Percentiles rank a stretch among this genome's conserved stretches.
These are phyloP conservation scores for Caenorhabditis angaria DNA, from an alignment of 2,888 invertebrate species.

Conservation along the genomic window DNA sequence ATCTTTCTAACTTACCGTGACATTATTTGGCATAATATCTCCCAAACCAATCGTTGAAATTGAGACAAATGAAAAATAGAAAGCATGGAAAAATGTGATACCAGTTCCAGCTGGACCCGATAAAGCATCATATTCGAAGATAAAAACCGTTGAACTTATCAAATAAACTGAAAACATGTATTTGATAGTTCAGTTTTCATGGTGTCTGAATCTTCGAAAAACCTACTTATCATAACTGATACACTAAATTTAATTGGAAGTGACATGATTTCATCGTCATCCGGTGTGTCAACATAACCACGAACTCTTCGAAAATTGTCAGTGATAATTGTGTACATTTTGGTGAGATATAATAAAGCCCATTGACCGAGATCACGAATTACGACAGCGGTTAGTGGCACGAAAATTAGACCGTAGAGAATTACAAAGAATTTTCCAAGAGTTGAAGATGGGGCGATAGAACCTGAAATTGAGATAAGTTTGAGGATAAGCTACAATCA, in stretches of 20 bases:
- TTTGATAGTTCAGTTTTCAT: no score
- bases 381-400: constrained; percentile 55
- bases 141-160: constrained; percentile 39
- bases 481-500: background rate
- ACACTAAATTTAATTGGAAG: constrained; percentile 49
- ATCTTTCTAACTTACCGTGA: constrained; percentile 31
- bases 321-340: constrained; percentile 49
- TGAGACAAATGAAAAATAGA: constrained; percentile 61
- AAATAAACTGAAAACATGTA: constrained; percentile 28
- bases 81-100: constrained; percentile 50
- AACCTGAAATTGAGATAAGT: constrained; percentile 26
- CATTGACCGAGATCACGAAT: constrained; percentile 58
- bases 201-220: background rate
- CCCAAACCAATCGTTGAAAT: constrained; percentile 60
- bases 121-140: constrained; percentile 47
- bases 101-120: constrained; percentile 43
- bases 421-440: constrained; percentile 46
- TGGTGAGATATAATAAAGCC: constrained; percentile 51
- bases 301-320: constrained; percentile 32
- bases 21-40: constrained; percentile 62
- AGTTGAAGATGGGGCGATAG: constrained; percentile 51
- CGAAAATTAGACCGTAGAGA: constrained; percentile 50
- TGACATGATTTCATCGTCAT: constrained; percentile 53
- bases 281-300: constrained; percentile 45
- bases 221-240: constrained; percentile 35